phyloP scores from a whole-genome alignment of 1,140 invertebrate genomes.

The Lamellibrachia luymesi region DNA sequence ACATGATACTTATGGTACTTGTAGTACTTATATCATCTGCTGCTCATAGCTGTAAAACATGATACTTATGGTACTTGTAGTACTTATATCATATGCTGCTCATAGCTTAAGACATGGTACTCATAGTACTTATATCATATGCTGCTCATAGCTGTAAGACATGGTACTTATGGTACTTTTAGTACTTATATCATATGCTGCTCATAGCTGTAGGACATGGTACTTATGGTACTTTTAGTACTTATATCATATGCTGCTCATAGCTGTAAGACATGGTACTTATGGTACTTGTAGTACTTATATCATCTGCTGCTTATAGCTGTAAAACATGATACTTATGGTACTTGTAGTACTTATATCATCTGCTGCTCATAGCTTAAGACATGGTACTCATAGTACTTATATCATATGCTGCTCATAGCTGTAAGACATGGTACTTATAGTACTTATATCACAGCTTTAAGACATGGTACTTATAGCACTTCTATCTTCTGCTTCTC shows the following conservation, averaged over 20 bases:
- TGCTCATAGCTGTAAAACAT: background rate
- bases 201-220: slow-evolving; percentile 47
- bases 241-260: too few relatives aligned
- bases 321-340: background rate
- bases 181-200: slow-evolving; percentile 53
- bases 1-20: background rate
- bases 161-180: background rate
- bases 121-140: background rate
- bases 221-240: background rate
- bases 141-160: too few relatives aligned
- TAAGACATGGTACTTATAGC: too few relatives aligned
- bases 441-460: too few relatives aligned
- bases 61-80: background rate
- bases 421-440: too few relatives aligned
- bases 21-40: background rate
- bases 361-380: background rate
- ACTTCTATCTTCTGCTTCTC: too few relatives aligned
- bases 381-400: too few relatives aligned
- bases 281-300: slow-evolving; percentile 43
- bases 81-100: slow-evolving; percentile 41
- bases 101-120: slow-evolving; percentile 43
- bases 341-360: background rate
- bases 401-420: too few relatives aligned
- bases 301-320: background rate
- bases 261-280: background rate